A percentile compares a stretch with the other conserved stretches of the same genome.
These are phyloP conservation scores for Oegoconia quadripuncta DNA, from an alignment of 2,888 invertebrate species.

Conservation along the genomic window DNA sequence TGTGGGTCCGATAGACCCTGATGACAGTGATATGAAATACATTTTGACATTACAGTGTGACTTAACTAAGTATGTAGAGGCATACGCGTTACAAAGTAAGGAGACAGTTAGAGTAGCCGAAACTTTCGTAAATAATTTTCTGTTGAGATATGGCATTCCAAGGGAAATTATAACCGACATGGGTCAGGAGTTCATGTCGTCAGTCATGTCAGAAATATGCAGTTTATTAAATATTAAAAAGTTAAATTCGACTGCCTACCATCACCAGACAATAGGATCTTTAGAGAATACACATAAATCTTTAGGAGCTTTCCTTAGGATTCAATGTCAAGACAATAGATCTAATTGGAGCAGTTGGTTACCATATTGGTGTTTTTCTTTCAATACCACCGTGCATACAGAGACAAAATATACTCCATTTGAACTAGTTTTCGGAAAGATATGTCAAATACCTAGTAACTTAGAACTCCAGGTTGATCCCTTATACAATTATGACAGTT, in stretches of 20 bases:
- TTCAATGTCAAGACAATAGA: too few relatives aligned
- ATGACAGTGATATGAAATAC: constrained; percentile 5
- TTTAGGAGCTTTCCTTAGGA: constrained; percentile 14
- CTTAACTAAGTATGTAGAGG: constrained; percentile 10
- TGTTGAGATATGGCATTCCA: constrained; percentile 16
- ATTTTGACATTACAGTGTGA: constrained; percentile 6
- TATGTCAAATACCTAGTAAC: constrained; percentile 18
- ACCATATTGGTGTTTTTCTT: too few relatives aligned
- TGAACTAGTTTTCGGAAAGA: constrained; percentile 21
- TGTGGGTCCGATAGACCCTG: constrained; percentile 5
- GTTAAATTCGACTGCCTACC: constrained; percentile 19
- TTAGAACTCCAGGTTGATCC: constrained; percentile 17
- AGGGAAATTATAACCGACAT: constrained; percentile 17
- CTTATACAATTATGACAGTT: constrained; percentile 13
- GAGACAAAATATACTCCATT: too few relatives aligned
- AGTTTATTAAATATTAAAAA: constrained; percentile 16
- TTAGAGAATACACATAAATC: constrained; percentile 16
- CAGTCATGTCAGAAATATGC: constrained; percentile 18
- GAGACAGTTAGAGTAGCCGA: constrained; percentile 6
- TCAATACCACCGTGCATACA: too few relatives aligned
- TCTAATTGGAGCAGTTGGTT: too few relatives aligned
- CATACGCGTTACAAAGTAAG: constrained; percentile 11
- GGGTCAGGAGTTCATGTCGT: constrained; percentile 17
- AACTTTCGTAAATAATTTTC: constrained; percentile 14
- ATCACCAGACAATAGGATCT: constrained; percentile 11